phyloP scores from a whole-genome alignment of 2,113 vertebrate genomes.

The Osmerus eperlanus region DNA sequence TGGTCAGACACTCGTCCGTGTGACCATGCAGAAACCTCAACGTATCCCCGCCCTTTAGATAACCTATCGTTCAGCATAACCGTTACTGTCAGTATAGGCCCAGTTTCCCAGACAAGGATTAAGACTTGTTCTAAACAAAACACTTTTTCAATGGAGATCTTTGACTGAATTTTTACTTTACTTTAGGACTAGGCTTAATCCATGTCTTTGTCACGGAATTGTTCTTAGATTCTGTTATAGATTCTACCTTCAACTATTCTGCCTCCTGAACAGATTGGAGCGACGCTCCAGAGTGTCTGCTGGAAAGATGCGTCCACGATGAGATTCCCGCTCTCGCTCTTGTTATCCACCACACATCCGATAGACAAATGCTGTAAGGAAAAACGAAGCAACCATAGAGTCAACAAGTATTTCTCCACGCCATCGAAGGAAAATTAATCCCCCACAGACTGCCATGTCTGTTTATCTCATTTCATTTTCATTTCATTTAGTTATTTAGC shows the following conservation, averaged over 20 bases:
- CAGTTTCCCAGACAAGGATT: not conserved
- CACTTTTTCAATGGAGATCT: no score
- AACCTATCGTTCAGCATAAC: slow-evolving; percentile 70
- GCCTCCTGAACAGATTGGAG: slow-evolving; percentile 88
- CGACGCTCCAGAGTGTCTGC: slow-evolving; percentile 92
- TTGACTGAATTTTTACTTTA: not conserved
- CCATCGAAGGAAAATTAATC: not conserved
- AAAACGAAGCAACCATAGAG: slow-evolving; percentile 18
- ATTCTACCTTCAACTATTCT: slow-evolving; percentile 83
- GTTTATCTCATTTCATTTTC: not conserved
- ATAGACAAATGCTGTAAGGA: slow-evolving; percentile 83
- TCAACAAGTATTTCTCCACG: not conserved
- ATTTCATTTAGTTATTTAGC: no score
- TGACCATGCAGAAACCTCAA: slow-evolving; percentile 87
- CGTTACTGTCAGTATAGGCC: not conserved
- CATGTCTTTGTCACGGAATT: not conserved
- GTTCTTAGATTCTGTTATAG: slow-evolving; percentile 1
- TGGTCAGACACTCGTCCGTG: slow-evolving; percentile 90
- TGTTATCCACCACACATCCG: slow-evolving; percentile 62
- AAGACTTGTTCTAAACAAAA: no score
- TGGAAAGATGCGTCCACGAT: slow-evolving; percentile 91
- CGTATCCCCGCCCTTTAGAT: slow-evolving; percentile 90
- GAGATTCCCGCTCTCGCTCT: slow-evolving; percentile 64
- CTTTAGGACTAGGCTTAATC: no score
- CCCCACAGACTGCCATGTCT: not conserved